phyloP scores from a whole-genome alignment of 2,113 vertebrate species.

The Phaetusa simplex region DNA sequence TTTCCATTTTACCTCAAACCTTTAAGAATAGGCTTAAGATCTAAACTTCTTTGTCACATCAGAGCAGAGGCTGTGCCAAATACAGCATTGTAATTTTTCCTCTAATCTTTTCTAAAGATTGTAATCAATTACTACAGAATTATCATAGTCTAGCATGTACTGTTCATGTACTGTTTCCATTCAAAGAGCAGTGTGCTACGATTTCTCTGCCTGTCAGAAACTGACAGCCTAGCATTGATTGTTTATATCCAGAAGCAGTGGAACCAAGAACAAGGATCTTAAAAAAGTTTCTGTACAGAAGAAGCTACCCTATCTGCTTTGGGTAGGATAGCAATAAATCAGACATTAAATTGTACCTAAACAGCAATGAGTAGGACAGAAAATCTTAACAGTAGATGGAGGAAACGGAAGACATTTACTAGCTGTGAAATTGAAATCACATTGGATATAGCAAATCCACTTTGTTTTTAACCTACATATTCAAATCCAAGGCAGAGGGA shows the following conservation, averaged over 20 bases:
- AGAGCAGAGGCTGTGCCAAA: neutral
- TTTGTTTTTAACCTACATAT: neutral
- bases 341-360: neutral
- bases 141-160: neutral
- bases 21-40: neutral
- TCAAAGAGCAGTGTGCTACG: fast-evolving
- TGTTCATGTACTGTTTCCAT: no score
- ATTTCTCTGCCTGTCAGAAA: neutral
- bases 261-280: neutral
- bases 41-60: no score
- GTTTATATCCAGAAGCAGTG: neutral
- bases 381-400: no score
- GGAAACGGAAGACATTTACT: neutral
- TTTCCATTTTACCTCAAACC: neutral
- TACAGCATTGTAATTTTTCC: neutral
- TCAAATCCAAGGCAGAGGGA: neutral
- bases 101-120: neutral
- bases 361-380: no score
- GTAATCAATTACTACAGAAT: neutral
- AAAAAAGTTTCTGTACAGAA: neutral
- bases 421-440: neutral
- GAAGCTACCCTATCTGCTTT: neutral
- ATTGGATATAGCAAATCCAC: neutral
- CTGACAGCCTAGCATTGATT: neutral
- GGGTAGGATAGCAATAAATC: neutral